Conservation (phyloP, 1,140 invertebrate species). For the Thaumetopoea pityocampa region DNA sequence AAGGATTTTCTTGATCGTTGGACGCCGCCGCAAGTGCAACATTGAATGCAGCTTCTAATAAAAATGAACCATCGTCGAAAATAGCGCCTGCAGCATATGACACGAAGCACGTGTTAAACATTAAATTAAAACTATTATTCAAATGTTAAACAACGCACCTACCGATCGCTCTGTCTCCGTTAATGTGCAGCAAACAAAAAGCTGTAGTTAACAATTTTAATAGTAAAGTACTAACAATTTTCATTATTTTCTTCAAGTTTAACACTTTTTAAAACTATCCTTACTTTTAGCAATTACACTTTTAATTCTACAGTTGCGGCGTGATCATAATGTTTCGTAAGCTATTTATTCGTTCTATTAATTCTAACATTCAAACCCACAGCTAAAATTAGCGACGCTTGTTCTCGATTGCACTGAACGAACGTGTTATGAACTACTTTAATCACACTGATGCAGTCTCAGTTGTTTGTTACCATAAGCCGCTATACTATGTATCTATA, state of each 20-base stretch:
- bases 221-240: neutral
- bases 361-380: no score
- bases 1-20: slow-evolving; percentile 44
- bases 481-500: no score
- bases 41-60: slow-evolving; percentile 54
- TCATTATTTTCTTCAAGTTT: neutral
- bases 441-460: no score
- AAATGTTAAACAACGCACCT: slow-evolving; percentile 12
- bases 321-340: no score
- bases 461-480: no score
- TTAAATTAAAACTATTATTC: neutral
- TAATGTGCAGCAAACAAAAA: slow-evolving; percentile 18
- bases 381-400: no score
- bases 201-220: slow-evolving; percentile 13
- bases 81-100: slow-evolving; percentile 42
- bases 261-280: neutral
- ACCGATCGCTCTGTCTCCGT: slow-evolving; percentile 39
- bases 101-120: slow-evolving; percentile 2
- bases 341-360: no score
- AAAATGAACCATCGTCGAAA: slow-evolving; percentile 52
- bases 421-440: no score
- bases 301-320: no score
- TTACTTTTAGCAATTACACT: neutral
- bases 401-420: no score
- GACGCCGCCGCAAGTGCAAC: slow-evolving; percentile 42